Evolutionary conservation across 2,888 invertebrate genomes (phyloP).

Genomic region (Rapana venosa): DNA sequence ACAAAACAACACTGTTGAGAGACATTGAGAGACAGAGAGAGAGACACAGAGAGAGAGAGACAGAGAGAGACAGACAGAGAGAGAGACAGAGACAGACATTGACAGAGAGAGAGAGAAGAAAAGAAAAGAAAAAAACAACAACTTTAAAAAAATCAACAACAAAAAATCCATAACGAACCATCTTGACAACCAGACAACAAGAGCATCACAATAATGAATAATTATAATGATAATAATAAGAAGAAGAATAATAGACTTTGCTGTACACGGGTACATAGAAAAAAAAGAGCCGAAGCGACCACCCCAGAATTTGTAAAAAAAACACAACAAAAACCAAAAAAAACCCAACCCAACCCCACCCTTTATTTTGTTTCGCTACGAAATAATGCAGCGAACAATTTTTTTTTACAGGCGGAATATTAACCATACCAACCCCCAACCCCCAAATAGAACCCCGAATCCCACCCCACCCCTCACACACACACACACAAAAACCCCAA

Average conservation of each 20-base stretch:
- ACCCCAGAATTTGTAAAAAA: not conserved
- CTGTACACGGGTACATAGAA: too few relatives aligned
- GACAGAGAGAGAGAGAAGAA: not conserved
- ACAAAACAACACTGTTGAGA: not conserved
- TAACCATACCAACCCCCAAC: too few relatives aligned
- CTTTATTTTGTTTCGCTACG: too few relatives aligned
- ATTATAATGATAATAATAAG: not conserved
- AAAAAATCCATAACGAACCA: too few relatives aligned
- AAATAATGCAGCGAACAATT: not conserved
- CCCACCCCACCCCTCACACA: too few relatives aligned
- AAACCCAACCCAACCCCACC: too few relatives aligned
- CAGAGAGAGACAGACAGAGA: not conserved
- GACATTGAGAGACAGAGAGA: not conserved
- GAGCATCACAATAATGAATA: not conserved
- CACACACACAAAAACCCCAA: too few relatives aligned
- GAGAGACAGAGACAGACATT: not conserved
- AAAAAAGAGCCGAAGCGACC: too few relatives aligned
- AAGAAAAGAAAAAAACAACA: not conserved
- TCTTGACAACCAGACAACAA: not conserved
- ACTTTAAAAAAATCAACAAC: not conserved
- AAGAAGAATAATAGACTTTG: not conserved
- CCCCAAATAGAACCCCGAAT: too few relatives aligned
- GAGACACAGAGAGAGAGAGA: not conserved
- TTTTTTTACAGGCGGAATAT: too few relatives aligned
- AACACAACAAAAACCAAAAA: not conserved